Conservation (phyloP, 1,140 invertebrate genomes). For the Cyrtorhinus lividipennis region DNA sequence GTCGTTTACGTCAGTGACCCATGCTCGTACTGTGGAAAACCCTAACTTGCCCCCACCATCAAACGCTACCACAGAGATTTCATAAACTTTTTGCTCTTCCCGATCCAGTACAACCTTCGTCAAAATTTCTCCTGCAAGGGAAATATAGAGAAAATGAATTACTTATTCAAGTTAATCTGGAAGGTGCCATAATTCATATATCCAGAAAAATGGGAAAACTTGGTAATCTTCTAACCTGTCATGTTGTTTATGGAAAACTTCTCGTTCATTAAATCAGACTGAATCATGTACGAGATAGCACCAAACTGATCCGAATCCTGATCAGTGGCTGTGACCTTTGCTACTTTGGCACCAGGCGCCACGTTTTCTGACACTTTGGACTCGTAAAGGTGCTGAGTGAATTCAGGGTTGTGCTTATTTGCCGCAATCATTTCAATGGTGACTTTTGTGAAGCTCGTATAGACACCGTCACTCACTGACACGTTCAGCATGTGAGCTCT, state of each 20-base stretch:
- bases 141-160: too few relatives aligned
- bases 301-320: conserved; percentile 45
- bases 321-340: conserved; percentile 59
- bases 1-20: conserved; percentile 73
- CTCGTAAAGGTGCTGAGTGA: conserved; percentile 54
- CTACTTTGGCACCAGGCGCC: conserved; percentile 50
- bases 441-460: conserved; percentile 62
- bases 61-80: conserved; percentile 67
- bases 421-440: conserved; percentile 62
- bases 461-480: conserved; percentile 78
- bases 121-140: conserved; percentile 52
- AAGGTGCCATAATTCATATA: too few relatives aligned
- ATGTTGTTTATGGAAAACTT: conserved; percentile 7
- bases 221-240: conserved; percentile 12
- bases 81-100: conserved; percentile 55
- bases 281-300: not conserved
- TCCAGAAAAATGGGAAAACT: too few relatives aligned
- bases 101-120: conserved; percentile 63
- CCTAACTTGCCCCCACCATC: conserved; percentile 70
- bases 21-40: conserved; percentile 62
- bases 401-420: conserved; percentile 63
- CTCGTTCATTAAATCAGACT: not conserved
- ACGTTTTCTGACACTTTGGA: conserved; percentile 64
- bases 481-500: conserved; percentile 56
- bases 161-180: too few relatives aligned